Conservation (phyloP, 2,113 vertebrate genomes). For the Oceanodroma tethys region DNA sequence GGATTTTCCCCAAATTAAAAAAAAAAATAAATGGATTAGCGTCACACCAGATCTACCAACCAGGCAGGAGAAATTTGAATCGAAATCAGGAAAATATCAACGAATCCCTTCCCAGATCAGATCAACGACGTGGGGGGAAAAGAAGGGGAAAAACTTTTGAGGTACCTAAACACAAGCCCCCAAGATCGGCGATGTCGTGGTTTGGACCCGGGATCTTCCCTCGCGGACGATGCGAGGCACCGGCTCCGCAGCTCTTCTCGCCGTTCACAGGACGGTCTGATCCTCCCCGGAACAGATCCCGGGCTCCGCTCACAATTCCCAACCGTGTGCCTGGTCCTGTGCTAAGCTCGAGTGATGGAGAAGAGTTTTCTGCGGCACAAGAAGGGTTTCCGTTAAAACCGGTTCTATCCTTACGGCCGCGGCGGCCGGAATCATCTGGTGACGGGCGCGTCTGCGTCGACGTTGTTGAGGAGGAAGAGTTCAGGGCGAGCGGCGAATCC, state of each 20-base stretch:
- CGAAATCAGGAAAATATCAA: rapidly evolving
- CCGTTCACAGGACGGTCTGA: rapidly evolving
- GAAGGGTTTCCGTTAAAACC: background rate
- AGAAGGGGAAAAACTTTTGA: too few species aligned
- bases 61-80: background rate
- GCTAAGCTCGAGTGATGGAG: background rate
- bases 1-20: background rate
- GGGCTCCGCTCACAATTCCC: background rate
- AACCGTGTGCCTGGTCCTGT: rapidly evolving
- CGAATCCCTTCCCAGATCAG: background rate
- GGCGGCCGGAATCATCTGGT: constrained; percentile 34
- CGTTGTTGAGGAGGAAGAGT: constrained; percentile 81
- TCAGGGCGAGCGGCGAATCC: constrained; percentile 77
- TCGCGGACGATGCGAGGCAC: rapidly evolving
- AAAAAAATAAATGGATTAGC: background rate
- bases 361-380: background rate
- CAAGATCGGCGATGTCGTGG: rapidly evolving
- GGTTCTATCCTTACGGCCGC: rapidly evolving
- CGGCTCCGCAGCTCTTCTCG: background rate
- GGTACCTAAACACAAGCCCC: background rate
- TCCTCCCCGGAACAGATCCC: background rate
- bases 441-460: constrained; percentile 64
- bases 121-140: too few species aligned
- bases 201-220: too few species aligned
- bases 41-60: background rate